Evolutionary conservation across 2,888 invertebrate genomes (phyloP).

Genomic region (Pheosia gnoma): DNA sequence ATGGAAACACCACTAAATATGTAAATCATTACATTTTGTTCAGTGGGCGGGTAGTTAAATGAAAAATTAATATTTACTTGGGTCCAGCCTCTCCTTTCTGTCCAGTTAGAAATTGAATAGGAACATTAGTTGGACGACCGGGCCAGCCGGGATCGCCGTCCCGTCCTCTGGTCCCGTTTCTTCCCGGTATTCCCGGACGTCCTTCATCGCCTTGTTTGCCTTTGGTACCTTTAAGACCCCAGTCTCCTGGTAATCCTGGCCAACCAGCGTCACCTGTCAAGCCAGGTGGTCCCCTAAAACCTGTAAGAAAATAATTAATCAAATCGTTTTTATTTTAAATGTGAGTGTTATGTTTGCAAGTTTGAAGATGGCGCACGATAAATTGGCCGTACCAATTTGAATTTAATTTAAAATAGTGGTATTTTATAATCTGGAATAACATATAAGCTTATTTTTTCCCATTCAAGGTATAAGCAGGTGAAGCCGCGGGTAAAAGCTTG

Average conservation of each 20-base stretch:
- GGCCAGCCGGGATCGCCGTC: conserved; percentile 81
- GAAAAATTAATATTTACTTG: conserved; percentile 47
- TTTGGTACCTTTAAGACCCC: conserved; percentile 63
- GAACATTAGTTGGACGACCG: conserved; percentile 73
- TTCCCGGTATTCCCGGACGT: conserved; percentile 73
- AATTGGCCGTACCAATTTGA: too few species aligned
- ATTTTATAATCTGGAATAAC: too few species aligned
- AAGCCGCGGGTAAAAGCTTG: too few species aligned
- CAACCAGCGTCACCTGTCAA: conserved; percentile 67
- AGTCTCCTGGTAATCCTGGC: conserved; percentile 53
- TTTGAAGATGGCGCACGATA: too few species aligned
- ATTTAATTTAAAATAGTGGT: too few species aligned
- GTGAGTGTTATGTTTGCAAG: too few species aligned
- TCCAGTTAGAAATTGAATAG: conserved; percentile 66
- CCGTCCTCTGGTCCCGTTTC: conserved; percentile 75
- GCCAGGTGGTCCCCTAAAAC: conserved; percentile 75
- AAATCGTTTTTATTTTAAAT: too few species aligned
- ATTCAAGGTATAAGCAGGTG: too few species aligned
- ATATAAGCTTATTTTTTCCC: too few species aligned
- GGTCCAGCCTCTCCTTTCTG: conserved; percentile 76
- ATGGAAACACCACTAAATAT: too few species aligned
- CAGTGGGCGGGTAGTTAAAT: too few species aligned
- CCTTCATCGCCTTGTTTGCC: conserved; percentile 76
- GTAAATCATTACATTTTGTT: too few species aligned
- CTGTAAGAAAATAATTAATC: conserved; percentile 36